Conservation (phyloP, 1,140 invertebrate genomes). For the Drosophila gunungcola region DNA sequence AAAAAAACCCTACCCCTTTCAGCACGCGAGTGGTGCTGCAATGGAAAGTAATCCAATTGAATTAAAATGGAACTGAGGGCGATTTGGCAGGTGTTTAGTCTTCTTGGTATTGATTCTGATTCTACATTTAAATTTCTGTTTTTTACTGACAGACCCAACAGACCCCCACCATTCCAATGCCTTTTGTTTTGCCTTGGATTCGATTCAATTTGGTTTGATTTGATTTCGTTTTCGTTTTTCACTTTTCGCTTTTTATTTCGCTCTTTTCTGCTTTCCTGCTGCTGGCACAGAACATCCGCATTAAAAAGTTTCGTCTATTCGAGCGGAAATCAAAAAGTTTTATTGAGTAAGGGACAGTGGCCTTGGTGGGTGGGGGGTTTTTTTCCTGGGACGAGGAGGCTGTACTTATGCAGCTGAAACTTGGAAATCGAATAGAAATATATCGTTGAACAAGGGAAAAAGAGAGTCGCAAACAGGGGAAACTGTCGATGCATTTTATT, state of each 20-base stretch:
- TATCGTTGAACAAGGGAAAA: conserved; percentile 47
- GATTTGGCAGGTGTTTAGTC: conserved; percentile 48
- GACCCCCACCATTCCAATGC: neutral
- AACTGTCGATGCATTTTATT: conserved; percentile 72
- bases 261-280: conserved; percentile 23
- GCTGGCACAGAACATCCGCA: conserved; percentile 65
- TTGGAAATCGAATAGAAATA: conserved; percentile 62
- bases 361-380: neutral
- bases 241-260: conserved; percentile 22
- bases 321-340: conserved; percentile 81
- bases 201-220: conserved; percentile 63
- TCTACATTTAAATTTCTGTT: conserved; percentile 68
- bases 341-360: conserved; percentile 69
- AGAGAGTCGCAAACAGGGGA: neutral
- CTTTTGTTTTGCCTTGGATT: conserved; percentile 52
- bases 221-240: conserved; percentile 39
- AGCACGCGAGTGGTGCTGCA: conserved; percentile 15
- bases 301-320: conserved; percentile 78
- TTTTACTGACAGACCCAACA: conserved; percentile 7
- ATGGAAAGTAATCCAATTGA: conserved; percentile 73
- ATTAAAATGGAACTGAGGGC: conserved; percentile 67
- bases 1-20: neutral
- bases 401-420: conserved; percentile 46
- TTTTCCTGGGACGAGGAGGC: neutral
- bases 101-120: conserved; percentile 44